Conservation (phyloP, 2,113 vertebrate species). For the Philantomba maxwellii region DNA sequence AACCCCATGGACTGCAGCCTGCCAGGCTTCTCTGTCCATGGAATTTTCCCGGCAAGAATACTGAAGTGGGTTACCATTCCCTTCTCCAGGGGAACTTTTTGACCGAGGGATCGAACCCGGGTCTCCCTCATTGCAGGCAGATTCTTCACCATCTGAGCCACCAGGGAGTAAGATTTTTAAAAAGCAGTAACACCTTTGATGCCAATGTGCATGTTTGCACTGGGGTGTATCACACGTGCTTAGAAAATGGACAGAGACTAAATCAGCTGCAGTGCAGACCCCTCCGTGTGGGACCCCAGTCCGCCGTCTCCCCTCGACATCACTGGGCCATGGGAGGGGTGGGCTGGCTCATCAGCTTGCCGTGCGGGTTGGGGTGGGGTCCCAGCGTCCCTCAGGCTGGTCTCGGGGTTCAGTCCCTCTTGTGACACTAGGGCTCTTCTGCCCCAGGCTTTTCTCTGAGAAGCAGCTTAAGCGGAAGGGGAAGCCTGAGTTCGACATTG, state of each 20-base stretch:
- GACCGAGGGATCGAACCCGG: background rate
- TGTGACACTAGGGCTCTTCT: background rate
- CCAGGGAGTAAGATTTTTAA: background rate
- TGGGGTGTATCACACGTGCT: rapidly evolving
- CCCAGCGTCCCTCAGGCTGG: rapidly evolving
- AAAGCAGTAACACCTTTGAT: background rate
- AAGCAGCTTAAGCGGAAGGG: constrained; percentile 78
- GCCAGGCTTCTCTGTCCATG: background rate
- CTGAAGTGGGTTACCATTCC: background rate
- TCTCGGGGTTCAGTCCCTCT: rapidly evolving
- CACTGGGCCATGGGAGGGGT: rapidly evolving
- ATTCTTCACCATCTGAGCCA: background rate
- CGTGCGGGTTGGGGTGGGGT: rapidly evolving
- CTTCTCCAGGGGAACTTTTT: background rate
- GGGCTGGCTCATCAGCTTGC: background rate
- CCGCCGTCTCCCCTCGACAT: background rate
- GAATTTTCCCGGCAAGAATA: background rate
- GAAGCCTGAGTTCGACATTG: constrained; percentile 91
- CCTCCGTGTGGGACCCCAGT: background rate
- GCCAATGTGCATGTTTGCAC: rapidly evolving
- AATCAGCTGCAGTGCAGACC: rapidly evolving
- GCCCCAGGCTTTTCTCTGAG: constrained; percentile 85
- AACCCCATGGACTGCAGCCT: background rate
- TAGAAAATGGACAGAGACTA: too few species aligned
- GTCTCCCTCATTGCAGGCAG: background rate